phyloP scores from a whole-genome alignment of 2,888 invertebrate genomes.

The Mesorhabditis belari region DNA sequence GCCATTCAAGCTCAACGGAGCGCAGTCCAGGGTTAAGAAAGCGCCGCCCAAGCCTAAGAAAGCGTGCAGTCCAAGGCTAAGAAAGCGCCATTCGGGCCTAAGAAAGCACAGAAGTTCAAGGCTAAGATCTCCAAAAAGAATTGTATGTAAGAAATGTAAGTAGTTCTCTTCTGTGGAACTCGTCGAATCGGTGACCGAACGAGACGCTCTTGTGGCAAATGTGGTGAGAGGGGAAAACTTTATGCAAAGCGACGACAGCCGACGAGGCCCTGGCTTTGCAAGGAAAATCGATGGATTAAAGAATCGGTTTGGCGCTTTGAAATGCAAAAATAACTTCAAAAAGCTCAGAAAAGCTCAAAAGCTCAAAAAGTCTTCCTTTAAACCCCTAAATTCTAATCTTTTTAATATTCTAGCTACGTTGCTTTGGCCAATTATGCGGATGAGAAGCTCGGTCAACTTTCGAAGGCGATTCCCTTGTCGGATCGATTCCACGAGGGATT shows the following conservation, averaged over 20 bases:
- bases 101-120: too few species aligned
- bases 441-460: slow-evolving; percentile 63
- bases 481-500: slow-evolving; percentile 81
- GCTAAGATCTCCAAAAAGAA: too few species aligned
- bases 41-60: too few species aligned
- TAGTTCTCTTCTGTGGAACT: slow-evolving; percentile 67
- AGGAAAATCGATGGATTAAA: slow-evolving; percentile 79
- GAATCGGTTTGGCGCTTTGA: slow-evolving; percentile 14
- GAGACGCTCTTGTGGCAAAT: slow-evolving; percentile 82
- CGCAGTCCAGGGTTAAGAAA: too few species aligned
- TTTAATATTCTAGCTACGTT: slow-evolving; percentile 56
- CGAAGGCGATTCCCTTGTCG: slow-evolving; percentile 78
- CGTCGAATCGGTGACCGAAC: slow-evolving; percentile 79
- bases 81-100: too few species aligned
- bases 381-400: too few species aligned
- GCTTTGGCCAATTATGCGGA: slow-evolving; percentile 37
- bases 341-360: too few species aligned
- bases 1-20: too few species aligned
- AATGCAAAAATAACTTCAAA: too few species aligned
- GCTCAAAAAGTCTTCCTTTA: background rate
- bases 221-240: slow-evolving; percentile 79
- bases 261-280: slow-evolving; percentile 88
- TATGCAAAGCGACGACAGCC: slow-evolving; percentile 77
- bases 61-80: too few species aligned
- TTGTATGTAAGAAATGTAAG: too few species aligned